Evolutionary conservation across 2,888 invertebrate genomes (phyloP).

Genomic region (Tortricodes alternella): DNA sequence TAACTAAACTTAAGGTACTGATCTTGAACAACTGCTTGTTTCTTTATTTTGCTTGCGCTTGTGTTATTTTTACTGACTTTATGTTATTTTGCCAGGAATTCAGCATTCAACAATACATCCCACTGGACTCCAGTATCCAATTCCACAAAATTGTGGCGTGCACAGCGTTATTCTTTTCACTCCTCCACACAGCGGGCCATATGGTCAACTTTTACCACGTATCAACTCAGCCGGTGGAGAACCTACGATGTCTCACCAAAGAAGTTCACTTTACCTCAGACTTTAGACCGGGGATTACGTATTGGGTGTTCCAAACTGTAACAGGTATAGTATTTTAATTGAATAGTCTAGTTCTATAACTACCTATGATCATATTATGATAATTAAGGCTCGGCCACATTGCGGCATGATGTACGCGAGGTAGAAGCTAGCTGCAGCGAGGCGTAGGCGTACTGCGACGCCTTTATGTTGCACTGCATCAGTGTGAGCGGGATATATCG

Average conservation of each 20-base stretch:
- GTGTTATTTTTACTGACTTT: no score
- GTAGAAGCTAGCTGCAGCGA: no score
- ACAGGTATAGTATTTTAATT: conserved; percentile 84
- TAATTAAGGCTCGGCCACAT: no score
- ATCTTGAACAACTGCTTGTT: conserved; percentile 40
- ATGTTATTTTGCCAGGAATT: conserved; percentile 88
- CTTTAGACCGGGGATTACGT: conserved; percentile 95
- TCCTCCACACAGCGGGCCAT: conserved; percentile 96
- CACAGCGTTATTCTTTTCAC: conserved; percentile 95
- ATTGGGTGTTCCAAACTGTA: conserved; percentile 97
- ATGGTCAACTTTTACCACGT: conserved; percentile 99
- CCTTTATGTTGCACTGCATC: no score
- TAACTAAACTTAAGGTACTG: conserved; percentile 92
- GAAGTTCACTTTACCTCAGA: conserved; percentile 97
- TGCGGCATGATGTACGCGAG: no score
- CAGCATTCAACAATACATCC: conserved; percentile 96
- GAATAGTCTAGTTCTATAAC: neutral
- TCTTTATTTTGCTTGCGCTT: no score
- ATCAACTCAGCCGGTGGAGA: conserved; percentile 96
- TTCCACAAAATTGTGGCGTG: conserved; percentile 98
- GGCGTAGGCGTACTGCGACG: no score
- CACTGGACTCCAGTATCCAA: conserved; percentile 96
- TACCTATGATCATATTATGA: no score
- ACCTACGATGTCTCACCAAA: conserved; percentile 94
- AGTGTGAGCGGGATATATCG: no score